Conservation (phyloP, 1,140 invertebrate species). For the Calephelis virginiensis region DNA sequence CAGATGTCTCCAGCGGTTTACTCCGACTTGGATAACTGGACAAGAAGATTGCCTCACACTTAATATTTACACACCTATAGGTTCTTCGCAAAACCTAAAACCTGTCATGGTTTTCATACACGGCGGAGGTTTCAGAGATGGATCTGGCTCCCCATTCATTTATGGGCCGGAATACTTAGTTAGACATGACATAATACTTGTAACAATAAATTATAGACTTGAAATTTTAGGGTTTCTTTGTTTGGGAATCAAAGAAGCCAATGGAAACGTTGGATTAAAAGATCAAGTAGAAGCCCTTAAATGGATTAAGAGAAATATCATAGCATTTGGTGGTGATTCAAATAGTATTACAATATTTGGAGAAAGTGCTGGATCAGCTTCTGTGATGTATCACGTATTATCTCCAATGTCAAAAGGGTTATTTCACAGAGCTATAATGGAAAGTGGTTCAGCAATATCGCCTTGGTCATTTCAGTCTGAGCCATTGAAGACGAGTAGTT, state of each 20-base stretch:
- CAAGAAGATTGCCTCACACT: constrained; percentile 74
- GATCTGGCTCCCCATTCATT: constrained; percentile 73
- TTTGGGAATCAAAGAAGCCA: constrained; percentile 76
- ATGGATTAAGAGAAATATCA: constrained; percentile 79
- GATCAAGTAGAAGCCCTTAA: constrained; percentile 78
- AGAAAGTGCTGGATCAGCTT: constrained; percentile 69
- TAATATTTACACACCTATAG: constrained; percentile 73
- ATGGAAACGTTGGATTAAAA: constrained; percentile 80
- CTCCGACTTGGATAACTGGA: constrained; percentile 43
- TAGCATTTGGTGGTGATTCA: constrained; percentile 65
- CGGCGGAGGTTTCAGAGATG: constrained; percentile 80
- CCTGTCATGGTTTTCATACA: constrained; percentile 82
- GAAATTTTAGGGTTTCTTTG: constrained; percentile 83
- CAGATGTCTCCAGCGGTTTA: constrained; percentile 75
- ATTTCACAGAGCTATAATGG: constrained; percentile 45
- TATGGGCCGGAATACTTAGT: constrained; percentile 82
- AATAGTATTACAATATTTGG: constrained; percentile 74
- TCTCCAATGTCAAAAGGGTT: constrained; percentile 50
- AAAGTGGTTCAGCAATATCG: constrained; percentile 12
- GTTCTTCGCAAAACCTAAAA: constrained; percentile 25
- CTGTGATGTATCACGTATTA: constrained; percentile 59
- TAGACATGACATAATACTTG: constrained; percentile 81
- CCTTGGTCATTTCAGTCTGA: constrained; percentile 13
- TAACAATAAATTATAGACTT: constrained; percentile 84
- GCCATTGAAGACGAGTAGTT: neutral